Evolutionary conservation across 1,140 invertebrate species (phyloP), one percentile per base, ranked within the genome.

Genomic region (Potamilus streckersoni): DNA sequence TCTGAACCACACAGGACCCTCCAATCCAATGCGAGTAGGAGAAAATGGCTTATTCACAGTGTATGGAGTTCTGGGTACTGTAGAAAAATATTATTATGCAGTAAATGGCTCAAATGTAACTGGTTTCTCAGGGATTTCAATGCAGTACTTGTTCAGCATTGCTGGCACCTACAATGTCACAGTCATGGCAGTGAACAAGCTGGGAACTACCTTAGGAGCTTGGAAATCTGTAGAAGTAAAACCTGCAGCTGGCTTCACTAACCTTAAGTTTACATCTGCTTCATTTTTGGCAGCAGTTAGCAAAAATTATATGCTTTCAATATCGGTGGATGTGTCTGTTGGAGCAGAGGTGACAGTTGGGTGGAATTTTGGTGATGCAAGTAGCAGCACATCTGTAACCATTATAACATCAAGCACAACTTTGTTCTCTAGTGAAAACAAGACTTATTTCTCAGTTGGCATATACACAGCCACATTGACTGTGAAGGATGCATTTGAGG

Each of bases 291-390:
- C 77, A 66, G 73, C 68, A 15, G 68, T 57, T n/a, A 65, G 23
- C 17, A 65, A 69, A 20, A 57, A 20, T 38, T 60, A 64, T 8
- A 70, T 1, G 66, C 65, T 72, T 31, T 62, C 20, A 20, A 65
- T 73, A 23, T 58, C 71, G 66, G 76, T 57, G 59, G 57, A 67
- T 17, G 63, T 72, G 3, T 31, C 31, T 2, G 16, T 27, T n/a
- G 65, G 73, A 58, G 72, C 81, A 16, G 60, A 80, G 23, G 67
- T 81, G 23, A 79, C 23, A 2, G 49, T 77, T 60, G 63, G 58
- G 11, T 84, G 81, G 81, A 61, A 56, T 14, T 74, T 79, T 61
- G 74, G 76, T 31, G 76, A 75, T 49, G 67, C 73, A 12, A 62
- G 12, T 61, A 59, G 56, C 23, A 77, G 72, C 69, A 57, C 57